Percentiles rank a stretch among this genome's conserved stretches.
Conservation (phyloP, 30 jellyfish, hydroid and myxozoan species). For the Clytia hemisphaerica region DNA sequence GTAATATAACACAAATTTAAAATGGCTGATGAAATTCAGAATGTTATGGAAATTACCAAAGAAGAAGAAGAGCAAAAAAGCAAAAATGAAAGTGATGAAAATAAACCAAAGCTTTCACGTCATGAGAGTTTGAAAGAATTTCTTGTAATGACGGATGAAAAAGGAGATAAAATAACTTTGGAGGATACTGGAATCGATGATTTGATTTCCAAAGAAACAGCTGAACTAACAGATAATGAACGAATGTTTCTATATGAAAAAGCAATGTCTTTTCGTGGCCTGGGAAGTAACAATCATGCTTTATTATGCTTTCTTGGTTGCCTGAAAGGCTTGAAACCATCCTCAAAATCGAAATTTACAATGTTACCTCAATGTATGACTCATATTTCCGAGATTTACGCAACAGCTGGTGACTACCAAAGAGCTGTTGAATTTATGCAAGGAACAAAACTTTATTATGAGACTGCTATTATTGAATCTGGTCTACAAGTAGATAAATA, state of each 20-base stretch:
- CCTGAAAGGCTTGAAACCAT: slow-evolving; percentile 59
- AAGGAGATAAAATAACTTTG: neutral
- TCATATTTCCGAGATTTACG: slow-evolving; percentile 69
- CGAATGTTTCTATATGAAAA: slow-evolving; percentile 55
- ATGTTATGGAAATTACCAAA: no score
- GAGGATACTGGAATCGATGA: slow-evolving; percentile 9
- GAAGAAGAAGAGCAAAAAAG: no score
- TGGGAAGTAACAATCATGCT: slow-evolving; percentile 57
- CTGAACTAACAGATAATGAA: slow-evolving; percentile 57
- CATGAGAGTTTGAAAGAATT: slow-evolving; percentile 13
- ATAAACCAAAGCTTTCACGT: neutral
- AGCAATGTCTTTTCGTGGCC: slow-evolving; percentile 44
- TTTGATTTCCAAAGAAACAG: slow-evolving; percentile 7
- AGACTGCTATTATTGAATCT: slow-evolving; percentile 63
- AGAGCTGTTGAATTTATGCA: slow-evolving; percentile 86
- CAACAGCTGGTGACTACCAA: slow-evolving; percentile 64
- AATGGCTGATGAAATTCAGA: no score
- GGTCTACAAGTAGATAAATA: slow-evolving; percentile 44
- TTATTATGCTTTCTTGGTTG: slow-evolving; percentile 81
- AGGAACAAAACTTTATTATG: slow-evolving; percentile 85
- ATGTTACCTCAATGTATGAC: slow-evolving; percentile 70
- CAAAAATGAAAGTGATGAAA: neutral
- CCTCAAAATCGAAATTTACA: slow-evolving; percentile 35
- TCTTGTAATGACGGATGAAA: slow-evolving; percentile 2
- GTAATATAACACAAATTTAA: no score